Evolutionary conservation across 2,113 vertebrate species (phyloP).

Genomic region (Noctilio leporinus): DNA sequence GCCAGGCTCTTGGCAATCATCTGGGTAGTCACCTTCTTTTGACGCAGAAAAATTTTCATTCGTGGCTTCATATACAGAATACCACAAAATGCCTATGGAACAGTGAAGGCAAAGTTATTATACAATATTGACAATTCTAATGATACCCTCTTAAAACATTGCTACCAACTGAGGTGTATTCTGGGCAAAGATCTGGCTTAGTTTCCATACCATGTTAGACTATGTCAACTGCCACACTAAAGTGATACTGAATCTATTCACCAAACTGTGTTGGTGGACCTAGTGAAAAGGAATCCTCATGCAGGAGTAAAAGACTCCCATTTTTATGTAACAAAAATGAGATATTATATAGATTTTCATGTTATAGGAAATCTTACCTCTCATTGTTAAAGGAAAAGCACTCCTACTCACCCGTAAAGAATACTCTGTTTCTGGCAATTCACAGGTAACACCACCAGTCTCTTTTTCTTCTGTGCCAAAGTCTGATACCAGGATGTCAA

Average conservation of each 20-base stretch:
- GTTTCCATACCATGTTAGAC: not conserved
- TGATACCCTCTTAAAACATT: not conserved
- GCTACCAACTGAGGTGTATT: not conserved
- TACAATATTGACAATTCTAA: not conserved
- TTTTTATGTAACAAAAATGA: not conserved
- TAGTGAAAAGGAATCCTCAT: not conserved
- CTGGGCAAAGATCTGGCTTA: constrained; percentile 7
- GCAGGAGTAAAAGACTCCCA: not conserved
- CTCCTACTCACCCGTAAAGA: constrained; percentile 83
- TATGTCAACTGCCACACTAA: not conserved
- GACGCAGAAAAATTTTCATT: constrained; percentile 82
- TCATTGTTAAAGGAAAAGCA: not conserved
- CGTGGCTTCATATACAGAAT: constrained; percentile 87
- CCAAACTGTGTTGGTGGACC: not conserved
- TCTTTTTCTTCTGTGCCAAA: constrained; percentile 75
- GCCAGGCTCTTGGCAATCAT: constrained; percentile 83
- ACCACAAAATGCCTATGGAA: constrained; percentile 82
- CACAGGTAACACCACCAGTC: constrained; percentile 71
- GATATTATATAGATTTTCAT: not conserved
- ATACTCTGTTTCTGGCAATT: constrained; percentile 81
- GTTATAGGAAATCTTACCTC: constrained; percentile 34
- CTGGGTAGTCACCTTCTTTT: constrained; percentile 82
- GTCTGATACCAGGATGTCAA: constrained; percentile 82
- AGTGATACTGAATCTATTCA: not conserved
- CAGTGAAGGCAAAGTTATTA: constrained; percentile 46